Base-by-base conservation (phyloP, 1,140 invertebrate species). In the Tetramorium alpestre region DNA sequence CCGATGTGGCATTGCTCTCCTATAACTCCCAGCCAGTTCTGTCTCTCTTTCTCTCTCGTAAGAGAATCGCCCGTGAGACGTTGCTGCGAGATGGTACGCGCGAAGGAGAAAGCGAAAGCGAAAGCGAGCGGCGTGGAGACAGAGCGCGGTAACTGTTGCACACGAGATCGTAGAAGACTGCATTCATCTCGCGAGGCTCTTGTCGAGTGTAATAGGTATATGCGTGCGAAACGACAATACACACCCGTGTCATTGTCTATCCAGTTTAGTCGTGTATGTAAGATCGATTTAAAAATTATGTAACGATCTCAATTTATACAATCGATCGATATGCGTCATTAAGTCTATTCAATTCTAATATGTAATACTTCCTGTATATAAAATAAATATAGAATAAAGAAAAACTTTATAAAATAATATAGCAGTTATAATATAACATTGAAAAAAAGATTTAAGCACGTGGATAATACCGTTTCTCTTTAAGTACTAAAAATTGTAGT, bases 51-150 rank as follows among this genome's bases (percentile, higher is more conserved):
- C 13, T 49, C 38, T 38, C 18, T 28, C n/a, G 44, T 4, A 8
- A 16, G 33, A 81, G 28, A 22, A 38, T 51, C 65, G 25, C 38
- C 25, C 54, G 44, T 11, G 80, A 82, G 44, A 82, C 60, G 85
- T 82, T 82, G 72, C 44, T 41, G 47, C 77, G 44, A 72, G 77
- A 69, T 49, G 51, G 33, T 33, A 72, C 76, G 65, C 76, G 65
- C 64, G 54, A 86, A 85, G 75, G 77, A 84, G 85, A 87, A 70
- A 87, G 54, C 51, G 67, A 72, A 62, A 87, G 85, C 76, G 77
- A 86, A 60, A 86, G 76, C 75, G 28, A 62, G 49, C 62, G 22
- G n/a, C n/a, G 64, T 38, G 28, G 47, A 41, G 25, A 69, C 80
- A 67, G 72, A 25, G 49, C n/a, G 49, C 22, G 22, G 49, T 80